Evolutionary conservation across 2,113 vertebrate species (phyloP).

Genomic region (Tamias sibiricus): DNA sequence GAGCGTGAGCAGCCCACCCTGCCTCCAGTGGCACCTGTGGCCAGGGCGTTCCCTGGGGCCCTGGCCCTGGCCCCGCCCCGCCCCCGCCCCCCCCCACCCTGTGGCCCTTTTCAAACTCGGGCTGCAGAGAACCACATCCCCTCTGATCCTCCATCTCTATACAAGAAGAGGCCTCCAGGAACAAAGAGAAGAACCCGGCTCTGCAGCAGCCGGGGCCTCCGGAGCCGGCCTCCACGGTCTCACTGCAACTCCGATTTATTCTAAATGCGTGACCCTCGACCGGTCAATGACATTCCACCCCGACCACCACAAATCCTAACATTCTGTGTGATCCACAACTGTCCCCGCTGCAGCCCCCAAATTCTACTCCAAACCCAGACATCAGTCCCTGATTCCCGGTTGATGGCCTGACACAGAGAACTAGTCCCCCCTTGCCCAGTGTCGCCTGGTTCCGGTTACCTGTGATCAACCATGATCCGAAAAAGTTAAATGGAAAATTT

Average conservation of each 20-base stretch:
- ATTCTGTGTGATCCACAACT: not conserved
- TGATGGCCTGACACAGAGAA: too few relatives aligned
- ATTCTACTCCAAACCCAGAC: not conserved
- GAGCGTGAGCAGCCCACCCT: rapidly evolving
- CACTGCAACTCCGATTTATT: too few relatives aligned
- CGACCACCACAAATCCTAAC: not conserved
- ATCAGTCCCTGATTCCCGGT: too few relatives aligned
- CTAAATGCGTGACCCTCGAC: not conserved
- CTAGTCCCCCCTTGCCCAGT: not conserved
- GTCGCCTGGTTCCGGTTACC: not conserved
- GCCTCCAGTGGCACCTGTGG: rapidly evolving
- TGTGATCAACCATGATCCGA: not conserved
- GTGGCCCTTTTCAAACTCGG: not conserved
- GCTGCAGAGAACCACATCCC: not conserved
- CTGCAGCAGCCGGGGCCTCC: not conserved
- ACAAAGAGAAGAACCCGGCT: not conserved
- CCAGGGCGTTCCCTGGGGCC: not conserved
- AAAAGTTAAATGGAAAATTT: not conserved
- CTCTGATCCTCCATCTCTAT: not conserved
- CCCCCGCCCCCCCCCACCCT: too few relatives aligned
- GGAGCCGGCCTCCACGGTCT: not conserved
- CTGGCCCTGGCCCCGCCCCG: rapidly evolving
- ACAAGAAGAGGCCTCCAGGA: not conserved
- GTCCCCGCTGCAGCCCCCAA: not conserved
- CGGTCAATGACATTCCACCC: not conserved